These are phyloP conservation scores for Corythoichthys intestinalis DNA, from an alignment of 2,113 vertebrate species.

Conservation along the genomic window DNA sequence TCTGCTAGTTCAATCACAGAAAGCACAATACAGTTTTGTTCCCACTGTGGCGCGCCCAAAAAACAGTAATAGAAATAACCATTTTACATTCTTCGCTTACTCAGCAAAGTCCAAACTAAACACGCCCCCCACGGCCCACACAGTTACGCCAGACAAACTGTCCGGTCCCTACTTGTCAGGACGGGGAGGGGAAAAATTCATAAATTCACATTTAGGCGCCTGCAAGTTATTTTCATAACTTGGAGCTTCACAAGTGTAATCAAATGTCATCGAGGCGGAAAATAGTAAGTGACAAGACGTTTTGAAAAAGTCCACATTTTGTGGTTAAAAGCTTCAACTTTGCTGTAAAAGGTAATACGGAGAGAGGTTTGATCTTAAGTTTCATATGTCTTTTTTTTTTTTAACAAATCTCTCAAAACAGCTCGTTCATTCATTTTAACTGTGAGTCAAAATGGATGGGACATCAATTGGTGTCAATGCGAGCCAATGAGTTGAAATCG, in stretches of 20 bases:
- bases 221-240: neutral
- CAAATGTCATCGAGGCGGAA: neutral
- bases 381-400: no score
- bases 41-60: neutral
- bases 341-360: neutral
- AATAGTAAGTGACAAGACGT: neutral
- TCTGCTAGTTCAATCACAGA: neutral
- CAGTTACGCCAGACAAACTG: neutral
- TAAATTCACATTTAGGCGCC: neutral
- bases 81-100: neutral
- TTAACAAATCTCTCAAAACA: neutral
- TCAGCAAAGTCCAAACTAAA: conserved; percentile 1
- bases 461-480: no score
- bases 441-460: no score
- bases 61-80: neutral
- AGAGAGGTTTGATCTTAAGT: neutral
- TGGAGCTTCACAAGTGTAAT: neutral
- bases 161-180: neutral
- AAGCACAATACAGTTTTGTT: neutral
- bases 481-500: no score
- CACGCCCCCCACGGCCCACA: neutral
- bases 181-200: neutral
- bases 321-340: neutral
- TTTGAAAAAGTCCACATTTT: neutral
- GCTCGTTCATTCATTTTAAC: neutral